Evolutionary conservation across 1,140 invertebrate genomes (phyloP), one percentile per base, ranked within the genome.

Genomic region (Pantala flavescens): DNA sequence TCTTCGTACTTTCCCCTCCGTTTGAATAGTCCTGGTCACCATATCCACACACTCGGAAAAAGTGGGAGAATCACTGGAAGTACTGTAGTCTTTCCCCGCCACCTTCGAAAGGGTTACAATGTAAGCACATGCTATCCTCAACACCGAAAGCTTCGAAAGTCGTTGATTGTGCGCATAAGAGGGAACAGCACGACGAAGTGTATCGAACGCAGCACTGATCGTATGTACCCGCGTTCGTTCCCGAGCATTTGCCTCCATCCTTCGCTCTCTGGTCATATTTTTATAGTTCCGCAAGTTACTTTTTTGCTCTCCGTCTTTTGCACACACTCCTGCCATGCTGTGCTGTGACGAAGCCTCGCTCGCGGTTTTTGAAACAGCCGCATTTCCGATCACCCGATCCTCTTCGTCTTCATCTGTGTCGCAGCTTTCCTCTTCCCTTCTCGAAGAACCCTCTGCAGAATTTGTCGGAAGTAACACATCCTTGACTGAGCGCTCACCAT

Each of bases 121-220:
- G 82, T 95, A 95, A 63, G 91, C 91, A 79, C 93, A 95, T 0
- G 95, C 95, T 78, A 97, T 95, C 80, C 94, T 87, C 42, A 98
- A 82, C 1, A 97, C 94, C 0, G 94, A 95, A 24, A 98, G 82
- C 81, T 97, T 97, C 0, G 93, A 96, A 10, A 97, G 86, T 83
- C 97, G 96, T 81, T 97, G 95, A 80, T 94, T 94, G 81, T 95
- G 92, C 7, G 94, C 95, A 80, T 96, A 97, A 0, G 94, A 89
- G 0, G 95, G 95, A 16, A 98, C 90, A 0, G 94, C 86, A 49
- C 86, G 86, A 43, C 95, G 86, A 0, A 98, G 84, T 0, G 92
- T 95, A 74, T 98, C 95, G 82, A 97, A 98, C 0, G 95, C 95
- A 0, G 95, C 95, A 80, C 94, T 96, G 76, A 98, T 97, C 0